Base-by-base conservation (phyloP, 2,888 invertebrate genomes). In the Chirona hameri region DNA sequence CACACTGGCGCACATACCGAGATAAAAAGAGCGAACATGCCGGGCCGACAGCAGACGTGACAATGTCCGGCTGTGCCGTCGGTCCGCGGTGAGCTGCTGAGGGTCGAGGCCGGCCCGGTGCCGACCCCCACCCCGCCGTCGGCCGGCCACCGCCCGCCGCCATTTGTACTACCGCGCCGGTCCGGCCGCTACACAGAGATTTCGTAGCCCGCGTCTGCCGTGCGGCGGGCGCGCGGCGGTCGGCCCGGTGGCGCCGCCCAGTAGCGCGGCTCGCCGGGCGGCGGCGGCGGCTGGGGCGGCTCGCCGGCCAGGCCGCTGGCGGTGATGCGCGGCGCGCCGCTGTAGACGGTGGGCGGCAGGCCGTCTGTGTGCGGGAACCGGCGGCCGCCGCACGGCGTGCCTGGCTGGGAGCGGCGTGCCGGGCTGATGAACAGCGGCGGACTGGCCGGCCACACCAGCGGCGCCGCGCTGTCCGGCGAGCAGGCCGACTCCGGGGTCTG, bases 371-470 rank as follows among this genome's bases (percentile, higher is more conserved):
- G 76, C 76, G 39, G 24, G 10, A 3, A 14, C 76, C 39, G 76
- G 24, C 76, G 39, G 24, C 39, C 39, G 21, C 24, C 21, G 24
- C 39, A 21, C 27, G 76, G 76, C 76, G 76, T 76, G 46, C 14
- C 76, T 46, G 76, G 76, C 76, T 76, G 76, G 46, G 76, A 76
- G 76, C 76, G 76, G 31, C 76, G 76, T 46, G 76, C 46, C 76
- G 76, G 76, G 7, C 76, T 76, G 39, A 46, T 21, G 46, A 9
- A 46, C 76, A 46, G 76, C 39, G 76, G 76, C 76, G 76, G 76
- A 39, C 76, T 76, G 76, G 76, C 24, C 24, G 76, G 76, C 76
- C 76, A 76, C 39, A 39, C 76, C 21, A 39, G 31, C 31, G 72
- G 72, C 31, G 72, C 21, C 9, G 39, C 76, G 46, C 46, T 24